Percentiles rank a stretch among this genome's conserved stretches.
These are phyloP conservation scores for Cephus rjabovi DNA, from an alignment of 2,888 invertebrate species.

Conservation along the genomic window DNA sequence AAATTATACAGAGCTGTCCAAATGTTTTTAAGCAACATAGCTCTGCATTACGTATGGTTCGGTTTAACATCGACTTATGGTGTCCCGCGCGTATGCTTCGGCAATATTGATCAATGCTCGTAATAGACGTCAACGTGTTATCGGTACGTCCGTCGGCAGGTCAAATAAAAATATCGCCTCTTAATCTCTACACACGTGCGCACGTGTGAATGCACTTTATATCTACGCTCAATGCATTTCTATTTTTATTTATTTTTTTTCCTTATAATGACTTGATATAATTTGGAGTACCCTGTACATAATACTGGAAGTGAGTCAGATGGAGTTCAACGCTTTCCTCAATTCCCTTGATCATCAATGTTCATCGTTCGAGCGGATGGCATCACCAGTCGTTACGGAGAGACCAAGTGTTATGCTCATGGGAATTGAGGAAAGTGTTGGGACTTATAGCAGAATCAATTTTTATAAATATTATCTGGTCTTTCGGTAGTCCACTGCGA, in stretches of 20 bases:
- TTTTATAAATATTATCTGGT: not conserved
- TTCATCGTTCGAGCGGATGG: not conserved
- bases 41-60: not conserved
- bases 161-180: constrained; percentile 2
- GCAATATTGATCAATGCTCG: not conserved
- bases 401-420: not conserved
- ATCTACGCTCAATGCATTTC: not conserved
- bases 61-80: not conserved
- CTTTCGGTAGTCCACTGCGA: not conserved
- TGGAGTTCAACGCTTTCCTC: not conserved
- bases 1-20: not conserved
- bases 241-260: not conserved
- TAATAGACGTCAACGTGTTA: not conserved
- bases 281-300: not conserved
- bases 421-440: not conserved
- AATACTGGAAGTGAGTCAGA: not conserved
- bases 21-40: not conserved
- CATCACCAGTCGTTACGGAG: not conserved
- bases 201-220: not conserved
- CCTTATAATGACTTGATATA: not conserved
- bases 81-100: not conserved
- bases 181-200: not conserved
- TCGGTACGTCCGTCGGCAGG: not conserved
- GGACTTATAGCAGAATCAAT: not conserved
- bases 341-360: not conserved